phyloP scores from a whole-genome alignment of 2,888 invertebrate genomes.

The Nudaria mundana region DNA sequence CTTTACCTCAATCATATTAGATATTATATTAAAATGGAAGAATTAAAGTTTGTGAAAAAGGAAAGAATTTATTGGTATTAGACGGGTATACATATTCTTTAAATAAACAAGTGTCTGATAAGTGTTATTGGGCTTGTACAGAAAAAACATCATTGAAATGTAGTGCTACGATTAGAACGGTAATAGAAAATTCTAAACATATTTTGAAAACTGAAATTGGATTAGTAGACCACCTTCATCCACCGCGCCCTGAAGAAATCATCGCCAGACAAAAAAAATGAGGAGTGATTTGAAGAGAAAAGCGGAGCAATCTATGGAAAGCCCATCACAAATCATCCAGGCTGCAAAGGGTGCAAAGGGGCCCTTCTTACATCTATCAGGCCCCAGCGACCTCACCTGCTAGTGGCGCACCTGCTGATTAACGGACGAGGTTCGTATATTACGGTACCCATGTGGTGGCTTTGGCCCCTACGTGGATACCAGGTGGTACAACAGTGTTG shows the following conservation, averaged over 20 bases:
- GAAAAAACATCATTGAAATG: not conserved
- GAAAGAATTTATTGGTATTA: too few species aligned
- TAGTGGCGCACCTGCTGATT: too few species aligned
- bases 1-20: too few species aligned
- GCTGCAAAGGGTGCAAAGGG: too few species aligned
- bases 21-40: too few species aligned
- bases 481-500: too few species aligned
- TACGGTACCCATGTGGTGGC: too few species aligned
- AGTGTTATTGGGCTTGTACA: not conserved
- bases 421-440: too few species aligned
- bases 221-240: not conserved
- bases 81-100: not conserved
- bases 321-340: not conserved
- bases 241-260: not conserved
- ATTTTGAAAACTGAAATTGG: not conserved
- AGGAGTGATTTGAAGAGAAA: not conserved
- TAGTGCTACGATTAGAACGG: not conserved
- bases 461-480: too few species aligned
- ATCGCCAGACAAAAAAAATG: not conserved
- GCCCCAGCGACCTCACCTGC: too few species aligned
- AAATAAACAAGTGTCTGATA: not conserved
- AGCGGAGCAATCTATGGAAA: not conserved
- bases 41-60: too few species aligned
- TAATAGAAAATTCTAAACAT: not conserved
- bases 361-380: too few species aligned